Evolutionary conservation across 2,113 vertebrate species (phyloP), one percentile per base, ranked within the genome.

Genomic region (Macquaria ambigua): DNA sequence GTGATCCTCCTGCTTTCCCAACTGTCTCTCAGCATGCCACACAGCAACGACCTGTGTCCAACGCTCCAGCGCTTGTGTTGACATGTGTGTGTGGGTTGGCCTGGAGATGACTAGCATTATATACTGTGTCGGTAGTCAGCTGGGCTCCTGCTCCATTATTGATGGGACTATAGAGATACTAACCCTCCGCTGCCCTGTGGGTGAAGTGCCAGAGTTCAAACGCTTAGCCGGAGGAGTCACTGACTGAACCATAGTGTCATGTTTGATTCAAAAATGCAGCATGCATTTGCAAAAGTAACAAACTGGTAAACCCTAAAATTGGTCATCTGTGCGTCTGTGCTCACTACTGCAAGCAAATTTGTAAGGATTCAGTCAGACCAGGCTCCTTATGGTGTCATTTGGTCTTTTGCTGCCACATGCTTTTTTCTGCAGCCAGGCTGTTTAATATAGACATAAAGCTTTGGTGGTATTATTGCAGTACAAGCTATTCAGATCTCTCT

Each of bases 71-170:
- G 81, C 62, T 82, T 46, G 77, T 89, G 89, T 89, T 93, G 87
- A 90, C 88, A 83, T 87, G 67, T 79, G 62, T 90, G 86, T 79
- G 82, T 86, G 84, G 82, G 94, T 94, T 92, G 92, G 89, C 93
- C 85, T 88, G 94, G 93, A 90, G 93, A 95, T 94, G 89, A 93
- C 88, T 83, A 86, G 67, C 85, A 83, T 89, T 92, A 87, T 90
- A 87, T 91, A 89, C 85, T 81, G 91, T 94, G 88, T 87, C 90
- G 88, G 91, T 85, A 79, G 94, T 96, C 96, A 96, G 92, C 95
- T 96, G 95, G 92, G 88, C 89, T 91, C 87, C 90, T 90, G 81
- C 89, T 96, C 82, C 87, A 96, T 96, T 95, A 96, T 96, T 96
- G 87, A 96, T 96, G 75, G 80, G 85, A 88, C 89, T 90, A 91